Conservation (phyloP, 2,797 vertebrate genomes). For the Rachycentron canadum region DNA sequence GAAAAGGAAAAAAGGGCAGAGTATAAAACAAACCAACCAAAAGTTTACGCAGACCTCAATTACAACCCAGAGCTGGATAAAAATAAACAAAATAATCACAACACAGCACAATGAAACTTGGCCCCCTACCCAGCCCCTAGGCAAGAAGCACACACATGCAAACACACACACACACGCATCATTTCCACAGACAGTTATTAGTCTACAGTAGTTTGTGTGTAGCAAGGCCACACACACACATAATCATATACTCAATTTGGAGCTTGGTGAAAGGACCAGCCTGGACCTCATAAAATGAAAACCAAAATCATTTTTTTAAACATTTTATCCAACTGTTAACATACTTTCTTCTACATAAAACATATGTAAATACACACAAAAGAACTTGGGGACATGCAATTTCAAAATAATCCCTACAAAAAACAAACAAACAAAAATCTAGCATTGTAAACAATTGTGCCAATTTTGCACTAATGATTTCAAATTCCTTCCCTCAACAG, state of each 20-base stretch:
- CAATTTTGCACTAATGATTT: constrained; percentile 8
- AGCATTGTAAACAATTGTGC: neutral
- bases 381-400: neutral
- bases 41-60: constrained; percentile 84
- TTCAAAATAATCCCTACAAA: neutral
- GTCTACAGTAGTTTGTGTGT: constrained; percentile 40
- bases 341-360: constrained; percentile 10
- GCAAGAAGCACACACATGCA: constrained; percentile 29
- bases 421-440: neutral
- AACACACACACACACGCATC: constrained; percentile 3
- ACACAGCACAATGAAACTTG: constrained; percentile 73
- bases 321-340: constrained; percentile 10
- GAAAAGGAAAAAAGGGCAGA: constrained; percentile 72
- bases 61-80: constrained; percentile 80
- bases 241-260: constrained; percentile 65
- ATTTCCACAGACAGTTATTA: constrained; percentile 61
- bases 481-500: constrained; percentile 14
- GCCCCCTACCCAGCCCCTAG: constrained; percentile 64
- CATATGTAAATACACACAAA: neutral
- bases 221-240: constrained; percentile 52
- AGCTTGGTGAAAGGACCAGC: constrained; percentile 33
- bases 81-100: constrained; percentile 86
- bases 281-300: constrained; percentile 33
- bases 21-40: constrained; percentile 77
- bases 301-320: neutral